A percentile compares a stretch with the other conserved stretches of the same genome.
phyloP scores from a whole-genome alignment of 1,140 invertebrate species.

The Teleopsis dalmanni region DNA sequence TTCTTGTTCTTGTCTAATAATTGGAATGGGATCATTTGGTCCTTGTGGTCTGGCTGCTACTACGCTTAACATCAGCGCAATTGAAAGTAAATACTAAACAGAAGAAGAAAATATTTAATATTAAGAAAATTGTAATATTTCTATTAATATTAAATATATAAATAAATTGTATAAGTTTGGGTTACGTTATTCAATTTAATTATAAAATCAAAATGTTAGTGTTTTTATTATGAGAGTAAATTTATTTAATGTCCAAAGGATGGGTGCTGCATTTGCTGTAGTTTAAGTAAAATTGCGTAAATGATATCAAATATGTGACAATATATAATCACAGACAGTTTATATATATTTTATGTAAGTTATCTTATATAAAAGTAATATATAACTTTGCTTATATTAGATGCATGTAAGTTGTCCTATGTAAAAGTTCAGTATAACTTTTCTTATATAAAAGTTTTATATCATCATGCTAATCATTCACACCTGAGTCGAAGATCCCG shows the following conservation, averaged over 20 bases:
- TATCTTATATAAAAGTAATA: too few species aligned
- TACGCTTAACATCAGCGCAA: constrained; percentile 1
- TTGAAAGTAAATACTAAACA: constrained; percentile 8
- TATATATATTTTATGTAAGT: too few species aligned
- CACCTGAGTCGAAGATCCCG: too few species aligned
- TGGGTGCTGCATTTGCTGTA: neutral
- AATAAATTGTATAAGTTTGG: neutral
- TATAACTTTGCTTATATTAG: too few species aligned
- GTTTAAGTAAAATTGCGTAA: too few species aligned
- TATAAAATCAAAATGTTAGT: neutral
- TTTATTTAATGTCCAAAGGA: neutral
- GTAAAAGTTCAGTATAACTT: too few species aligned
- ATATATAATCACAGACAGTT: too few species aligned
- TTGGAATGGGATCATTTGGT: constrained; percentile 50
- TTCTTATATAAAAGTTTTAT: too few species aligned
- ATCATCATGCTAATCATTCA: too few species aligned
- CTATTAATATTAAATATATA: neutral
- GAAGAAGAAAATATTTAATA: neutral
- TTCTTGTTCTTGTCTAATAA: constrained; percentile 53
- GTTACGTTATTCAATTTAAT: neutral
- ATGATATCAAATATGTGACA: too few species aligned
- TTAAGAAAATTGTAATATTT: neutral
- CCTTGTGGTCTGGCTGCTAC: constrained; percentile 29
- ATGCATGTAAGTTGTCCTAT: too few species aligned
- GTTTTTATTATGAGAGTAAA: neutral